These are phyloP conservation scores for Pollenia griseotomentosa DNA, from an alignment of 2,888 invertebrate species.

Conservation along the genomic window DNA sequence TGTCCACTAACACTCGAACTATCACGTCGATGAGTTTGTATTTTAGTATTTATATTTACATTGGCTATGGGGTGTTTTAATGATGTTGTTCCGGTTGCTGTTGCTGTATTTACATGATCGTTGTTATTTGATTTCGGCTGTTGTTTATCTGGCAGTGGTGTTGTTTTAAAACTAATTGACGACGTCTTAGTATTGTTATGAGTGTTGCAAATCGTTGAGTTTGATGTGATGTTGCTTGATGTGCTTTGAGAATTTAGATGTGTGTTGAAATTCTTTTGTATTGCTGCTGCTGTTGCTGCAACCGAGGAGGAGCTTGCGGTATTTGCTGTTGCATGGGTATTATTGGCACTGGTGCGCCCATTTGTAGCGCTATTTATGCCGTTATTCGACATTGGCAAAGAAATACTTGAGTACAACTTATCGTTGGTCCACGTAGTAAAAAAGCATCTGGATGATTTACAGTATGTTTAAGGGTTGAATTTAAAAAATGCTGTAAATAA, in stretches of 20 bases:
- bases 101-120: conserved; percentile 65
- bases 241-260: conserved; percentile 42
- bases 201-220: conserved; percentile 46
- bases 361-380: conserved; percentile 79
- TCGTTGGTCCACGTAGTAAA: conserved; percentile 62
- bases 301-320: conserved; percentile 39
- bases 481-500: conserved; percentile 31
- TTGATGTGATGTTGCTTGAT: conserved; percentile 30
- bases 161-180: conserved; percentile 69
- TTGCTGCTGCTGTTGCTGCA: conserved; percentile 26
- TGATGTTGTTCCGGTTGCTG: conserved; percentile 75
- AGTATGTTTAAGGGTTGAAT: not conserved
- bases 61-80: conserved; percentile 62
- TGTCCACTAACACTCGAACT: conserved; percentile 76
- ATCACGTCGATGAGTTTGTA: conserved; percentile 78
- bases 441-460: conserved; percentile 35
- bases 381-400: conserved; percentile 81
- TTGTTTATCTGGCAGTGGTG: conserved; percentile 77
- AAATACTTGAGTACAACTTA: conserved; percentile 62
- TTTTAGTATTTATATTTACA: conserved; percentile 70
- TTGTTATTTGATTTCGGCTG: conserved; percentile 71
- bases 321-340: conserved; percentile 68
- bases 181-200: conserved; percentile 59
- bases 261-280: conserved; percentile 67
- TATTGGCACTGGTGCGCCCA: conserved; percentile 74